Evolutionary conservation across 2,797 vertebrate genomes (phyloP).

Genomic region (Hypotaenidia okinawae): DNA sequence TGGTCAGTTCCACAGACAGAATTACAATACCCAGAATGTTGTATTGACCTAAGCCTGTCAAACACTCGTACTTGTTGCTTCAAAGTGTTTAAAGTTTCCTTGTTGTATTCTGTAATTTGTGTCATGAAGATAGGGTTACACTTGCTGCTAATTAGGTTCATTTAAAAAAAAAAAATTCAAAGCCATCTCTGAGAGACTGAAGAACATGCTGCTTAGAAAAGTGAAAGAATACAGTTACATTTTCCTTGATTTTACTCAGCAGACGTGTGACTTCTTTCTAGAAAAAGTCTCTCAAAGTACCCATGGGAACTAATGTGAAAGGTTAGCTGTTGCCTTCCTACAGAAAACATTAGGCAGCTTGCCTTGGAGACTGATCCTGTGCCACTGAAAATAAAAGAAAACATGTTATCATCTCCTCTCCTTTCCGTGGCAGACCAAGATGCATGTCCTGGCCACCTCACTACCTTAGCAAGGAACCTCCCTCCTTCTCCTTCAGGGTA

Average conservation of each 20-base stretch:
- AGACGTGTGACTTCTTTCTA: slow-evolving; percentile 30
- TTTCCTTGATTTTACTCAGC: slow-evolving; percentile 28
- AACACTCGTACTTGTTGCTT: not conserved
- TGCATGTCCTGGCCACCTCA: not conserved
- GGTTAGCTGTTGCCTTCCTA: slow-evolving; percentile 17
- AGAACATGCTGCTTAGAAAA: not conserved
- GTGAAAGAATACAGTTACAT: not conserved
- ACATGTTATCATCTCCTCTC: not conserved
- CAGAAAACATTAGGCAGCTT: not conserved
- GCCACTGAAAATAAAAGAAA: slow-evolving; percentile 12
- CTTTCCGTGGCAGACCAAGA: not conserved
- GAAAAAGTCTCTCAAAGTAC: slow-evolving; percentile 29
- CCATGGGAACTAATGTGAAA: slow-evolving; percentile 30
- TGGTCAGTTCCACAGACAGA: not conserved
- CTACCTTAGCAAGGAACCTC: not conserved
- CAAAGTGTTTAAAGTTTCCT: slow-evolving; percentile 1
- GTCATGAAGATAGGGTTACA: not conserved
- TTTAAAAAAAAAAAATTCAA: not conserved
- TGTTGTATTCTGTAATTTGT: not conserved
- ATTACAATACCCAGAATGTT: not conserved
- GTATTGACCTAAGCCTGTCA: not conserved
- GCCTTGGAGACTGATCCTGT: not conserved
- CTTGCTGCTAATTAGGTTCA: not conserved
- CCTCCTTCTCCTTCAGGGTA: not conserved
- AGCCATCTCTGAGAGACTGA: not conserved